A percentile compares a stretch with the other conserved stretches of the same genome.
Conservation (phyloP, 23 tunicate genomes). For the Diplosoma virens region DNA sequence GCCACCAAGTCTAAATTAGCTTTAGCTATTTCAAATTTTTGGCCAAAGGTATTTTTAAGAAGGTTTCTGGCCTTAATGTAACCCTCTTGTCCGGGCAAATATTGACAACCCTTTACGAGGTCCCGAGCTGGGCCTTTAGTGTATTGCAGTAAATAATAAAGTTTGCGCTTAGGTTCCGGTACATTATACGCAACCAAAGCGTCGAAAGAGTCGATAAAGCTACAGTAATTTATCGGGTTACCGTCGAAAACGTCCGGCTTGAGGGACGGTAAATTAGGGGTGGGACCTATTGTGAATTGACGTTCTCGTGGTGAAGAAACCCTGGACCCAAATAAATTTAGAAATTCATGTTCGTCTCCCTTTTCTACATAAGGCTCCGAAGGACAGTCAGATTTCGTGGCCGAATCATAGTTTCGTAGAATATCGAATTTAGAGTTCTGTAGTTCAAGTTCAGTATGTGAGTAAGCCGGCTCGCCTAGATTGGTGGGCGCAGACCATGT, state of each 20-base stretch:
- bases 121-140: conserved; percentile 12
- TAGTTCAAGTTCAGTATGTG: too few species aligned
- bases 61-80: conserved; percentile 4
- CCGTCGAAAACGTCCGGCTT: neutral
- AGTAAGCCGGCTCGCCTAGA: too few species aligned
- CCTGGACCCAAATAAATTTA: too few species aligned
- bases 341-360: too few species aligned
- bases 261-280: too few species aligned
- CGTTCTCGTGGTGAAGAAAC: too few species aligned
- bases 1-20: conserved; percentile 1
- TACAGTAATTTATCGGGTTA: neutral
- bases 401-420: too few species aligned
- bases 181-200: neutral
- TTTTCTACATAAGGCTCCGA: too few species aligned
- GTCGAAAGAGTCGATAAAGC: conserved; percentile 18
- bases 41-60: conserved; percentile 15
- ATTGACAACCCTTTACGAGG: conserved; percentile 20
- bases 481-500: too few species aligned
- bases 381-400: too few species aligned
- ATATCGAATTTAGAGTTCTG: too few species aligned
- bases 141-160: conserved; percentile 19
- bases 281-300: too few species aligned
- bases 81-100: conserved; percentile 21
- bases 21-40: conserved; percentile 9
- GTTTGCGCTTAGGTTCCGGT: conserved; percentile 12